Evolutionary conservation across 30 jellyfish, hydroid and myxozoan genomes (phyloP).

Genomic region (Turritopsis rubra): DNA sequence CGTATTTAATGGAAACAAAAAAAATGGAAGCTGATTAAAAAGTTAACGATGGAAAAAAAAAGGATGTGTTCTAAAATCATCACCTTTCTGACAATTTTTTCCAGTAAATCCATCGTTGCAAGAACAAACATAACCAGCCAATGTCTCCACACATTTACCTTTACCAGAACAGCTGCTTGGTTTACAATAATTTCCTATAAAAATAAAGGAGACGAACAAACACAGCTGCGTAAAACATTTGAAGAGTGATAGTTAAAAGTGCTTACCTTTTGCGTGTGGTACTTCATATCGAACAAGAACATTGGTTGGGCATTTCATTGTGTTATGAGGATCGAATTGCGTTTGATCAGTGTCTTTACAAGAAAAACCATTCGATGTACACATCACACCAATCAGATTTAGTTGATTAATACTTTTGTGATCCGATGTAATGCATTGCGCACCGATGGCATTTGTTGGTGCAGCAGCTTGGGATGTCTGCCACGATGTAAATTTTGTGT

Average conservation of each 20-base stretch:
- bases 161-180: constrained; percentile 36
- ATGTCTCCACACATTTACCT: constrained; percentile 71
- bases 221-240: background rate
- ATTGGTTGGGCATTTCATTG: constrained; percentile 33
- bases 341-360: constrained; percentile 62
- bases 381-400: constrained; percentile 49
- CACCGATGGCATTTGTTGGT: constrained; percentile 42
- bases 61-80: background rate
- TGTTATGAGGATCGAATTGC: constrained; percentile 33
- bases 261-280: constrained; percentile 65
- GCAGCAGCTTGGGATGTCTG: constrained; percentile 43
- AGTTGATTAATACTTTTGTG: constrained; percentile 36
- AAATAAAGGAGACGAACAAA: background rate
- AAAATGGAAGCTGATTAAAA: background rate
- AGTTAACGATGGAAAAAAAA: background rate
- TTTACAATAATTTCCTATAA: constrained; percentile 34
- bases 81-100: constrained; percentile 62
- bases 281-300: constrained; percentile 81
- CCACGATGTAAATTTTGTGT: constrained; percentile 60
- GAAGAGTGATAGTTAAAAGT: background rate
- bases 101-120: constrained; percentile 86
- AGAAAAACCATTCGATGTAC: constrained; percentile 49
- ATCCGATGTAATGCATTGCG: constrained; percentile 65
- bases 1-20: no score
- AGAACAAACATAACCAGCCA: constrained; percentile 53